Base-by-base conservation (phyloP, 2,113 vertebrate species). In the Ceyx melanurus region DNA sequence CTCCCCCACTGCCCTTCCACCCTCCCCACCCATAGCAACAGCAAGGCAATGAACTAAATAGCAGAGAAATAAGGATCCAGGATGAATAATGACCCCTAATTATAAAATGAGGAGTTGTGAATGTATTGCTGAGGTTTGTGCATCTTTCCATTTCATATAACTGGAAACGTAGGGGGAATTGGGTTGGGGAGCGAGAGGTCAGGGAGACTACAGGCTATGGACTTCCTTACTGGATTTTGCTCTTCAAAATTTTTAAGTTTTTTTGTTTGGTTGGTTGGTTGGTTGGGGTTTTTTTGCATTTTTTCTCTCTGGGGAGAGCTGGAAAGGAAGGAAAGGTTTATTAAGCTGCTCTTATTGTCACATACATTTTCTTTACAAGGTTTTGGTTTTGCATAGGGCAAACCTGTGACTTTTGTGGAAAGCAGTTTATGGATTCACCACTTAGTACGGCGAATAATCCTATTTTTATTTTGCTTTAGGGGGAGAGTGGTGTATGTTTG, bases 91-190 rank as follows among this genome's bases (percentile, higher is more conserved):
- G 43, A 51, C 15, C 84, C 68, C 50, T 76, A 73, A 89, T 13
- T 90, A 82, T 92, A 87, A 79, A 60, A 60, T 83, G 82, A 85
- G 60, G 64, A 80, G 25, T 48, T 84, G 40, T 72, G 80, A 90
- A 40, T 61, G 56, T 51, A 3, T 66, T 82, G 68, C 80, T 26
- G 95, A 95, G 89, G 78, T 90, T 81, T 89, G 86, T 76, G 86
- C 58, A 42, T 84, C 67, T 90, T 94, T 87, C 82, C 35, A 1
- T 85, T 92, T 57, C 43, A 46, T 88, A 28, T 77, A 73, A 50
- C 70, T 77, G 78, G 62, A 91, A 83, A 82, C 1, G 45, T 40
- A 18, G 19, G 29, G 65, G 73, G 48, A 73, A 4, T 23, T 0
- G 64, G 71, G 64, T 7, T 78, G 78, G 62, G 75, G 15, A 90